These are phyloP conservation scores for Hippopotamus amphibius DNA, from an alignment of 2,113 vertebrate species.

Conservation along the genomic window DNA sequence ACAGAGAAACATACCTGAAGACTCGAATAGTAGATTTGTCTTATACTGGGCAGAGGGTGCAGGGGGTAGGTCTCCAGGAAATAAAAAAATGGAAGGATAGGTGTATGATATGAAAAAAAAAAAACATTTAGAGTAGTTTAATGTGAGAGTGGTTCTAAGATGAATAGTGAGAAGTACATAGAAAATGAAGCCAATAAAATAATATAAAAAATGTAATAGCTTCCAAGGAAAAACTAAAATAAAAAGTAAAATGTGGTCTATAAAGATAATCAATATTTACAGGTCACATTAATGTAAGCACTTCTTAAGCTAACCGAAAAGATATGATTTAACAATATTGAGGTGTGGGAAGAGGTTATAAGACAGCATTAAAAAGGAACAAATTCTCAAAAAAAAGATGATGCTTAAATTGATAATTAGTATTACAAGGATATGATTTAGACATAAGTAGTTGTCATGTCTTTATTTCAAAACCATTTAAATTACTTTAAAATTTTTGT, in stretches of 20 bases:
- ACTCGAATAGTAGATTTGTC: background rate
- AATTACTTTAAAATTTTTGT: background rate
- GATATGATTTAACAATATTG: background rate
- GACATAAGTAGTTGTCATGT: background rate
- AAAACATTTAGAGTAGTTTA: background rate
- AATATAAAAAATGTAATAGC: background rate
- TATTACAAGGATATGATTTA: background rate
- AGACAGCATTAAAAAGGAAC: background rate
- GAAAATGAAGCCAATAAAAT: background rate
- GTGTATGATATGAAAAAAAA: background rate
- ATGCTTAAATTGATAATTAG: background rate
- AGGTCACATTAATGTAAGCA: background rate
- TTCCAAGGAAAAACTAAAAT: background rate
- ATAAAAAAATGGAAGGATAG: background rate
- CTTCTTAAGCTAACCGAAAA: background rate
- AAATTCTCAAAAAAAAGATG: background rate
- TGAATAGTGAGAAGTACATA: background rate
- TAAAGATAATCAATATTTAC: background rate
- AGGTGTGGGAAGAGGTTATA: background rate
- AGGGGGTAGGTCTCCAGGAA: background rate
- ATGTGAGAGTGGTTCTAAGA: background rate
- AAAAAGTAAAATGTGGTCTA: background rate
- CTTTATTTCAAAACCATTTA: slow-evolving; percentile 11
- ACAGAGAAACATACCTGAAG: background rate
- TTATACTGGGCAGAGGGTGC: background rate